These are phyloP conservation scores for Rotaria magnacalcarata DNA, from an alignment of 2,888 invertebrate genomes.

Conservation along the genomic window DNA sequence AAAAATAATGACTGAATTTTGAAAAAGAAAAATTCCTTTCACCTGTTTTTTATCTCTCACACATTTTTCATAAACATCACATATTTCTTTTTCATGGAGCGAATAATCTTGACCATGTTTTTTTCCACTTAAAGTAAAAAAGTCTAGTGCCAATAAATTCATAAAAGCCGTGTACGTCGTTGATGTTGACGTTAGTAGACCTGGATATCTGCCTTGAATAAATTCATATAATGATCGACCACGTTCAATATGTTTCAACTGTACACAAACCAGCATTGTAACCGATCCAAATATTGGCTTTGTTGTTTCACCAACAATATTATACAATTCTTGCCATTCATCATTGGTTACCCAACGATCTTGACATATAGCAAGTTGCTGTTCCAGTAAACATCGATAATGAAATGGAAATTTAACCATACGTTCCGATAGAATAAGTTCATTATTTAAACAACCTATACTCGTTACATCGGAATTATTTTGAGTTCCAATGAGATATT, in stretches of 20 bases:
- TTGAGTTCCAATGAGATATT: background rate
- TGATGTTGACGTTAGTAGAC: background rate
- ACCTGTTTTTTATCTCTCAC: background rate
- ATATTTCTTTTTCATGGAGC: background rate
- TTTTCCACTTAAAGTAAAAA: background rate
- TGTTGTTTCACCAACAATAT: background rate
- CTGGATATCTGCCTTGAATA: background rate
- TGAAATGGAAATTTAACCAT: conserved; percentile 17
- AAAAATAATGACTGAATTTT: too few species aligned
- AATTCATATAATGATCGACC: background rate
- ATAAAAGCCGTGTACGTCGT: background rate
- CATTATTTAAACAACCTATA: background rate
- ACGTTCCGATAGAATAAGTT: background rate
- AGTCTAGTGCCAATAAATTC: background rate
- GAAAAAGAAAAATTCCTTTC: too few species aligned
- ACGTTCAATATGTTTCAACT: background rate
- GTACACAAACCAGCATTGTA: background rate
- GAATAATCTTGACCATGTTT: conserved; percentile 13
- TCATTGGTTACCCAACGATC: background rate
- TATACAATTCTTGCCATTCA: background rate
- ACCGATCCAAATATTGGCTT: background rate
- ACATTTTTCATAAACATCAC: background rate
- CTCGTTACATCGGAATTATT: background rate
- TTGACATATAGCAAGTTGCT: background rate
- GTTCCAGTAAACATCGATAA: background rate